phyloP scores from a whole-genome alignment of 2,888 invertebrate species.

The Phasia obesa region DNA sequence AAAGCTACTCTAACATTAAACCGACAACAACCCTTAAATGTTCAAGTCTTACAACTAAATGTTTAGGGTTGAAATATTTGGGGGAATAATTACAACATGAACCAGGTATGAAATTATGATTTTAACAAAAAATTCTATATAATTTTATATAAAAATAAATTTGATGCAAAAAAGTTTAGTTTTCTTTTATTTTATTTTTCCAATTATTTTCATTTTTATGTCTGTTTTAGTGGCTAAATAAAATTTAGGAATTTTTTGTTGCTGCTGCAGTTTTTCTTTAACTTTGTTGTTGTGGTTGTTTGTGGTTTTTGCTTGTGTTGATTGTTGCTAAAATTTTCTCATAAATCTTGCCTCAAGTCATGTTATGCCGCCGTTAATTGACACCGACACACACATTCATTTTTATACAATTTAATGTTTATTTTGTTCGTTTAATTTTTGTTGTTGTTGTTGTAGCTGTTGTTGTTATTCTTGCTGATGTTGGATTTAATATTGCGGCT shows the following conservation, averaged over 20 bases:
- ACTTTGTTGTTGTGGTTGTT: constrained; percentile 3
- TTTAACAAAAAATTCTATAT: too few species aligned
- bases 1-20: too few species aligned
- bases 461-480: too few species aligned
- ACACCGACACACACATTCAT: constrained; percentile 71
- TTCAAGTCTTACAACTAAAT: too few species aligned
- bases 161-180: background rate
- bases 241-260: constrained; percentile 18
- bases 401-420: constrained; percentile 62
- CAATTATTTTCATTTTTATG: constrained; percentile 66
- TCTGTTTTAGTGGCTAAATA: constrained; percentile 25
- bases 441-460: constrained; percentile 18
- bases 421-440: constrained; percentile 44
- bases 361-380: constrained; percentile 73
- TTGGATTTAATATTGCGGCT: constrained; percentile 28
- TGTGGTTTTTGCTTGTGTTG: constrained; percentile 35
- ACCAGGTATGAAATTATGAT: too few species aligned
- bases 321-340: constrained; percentile 66
- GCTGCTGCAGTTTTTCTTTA: constrained; percentile 7
- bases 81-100: too few species aligned
- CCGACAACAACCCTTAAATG: too few species aligned
- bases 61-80: too few species aligned
- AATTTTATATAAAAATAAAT: background rate
- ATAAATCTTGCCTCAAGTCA: constrained; percentile 70
- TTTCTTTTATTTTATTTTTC: constrained; percentile 34